Evolutionary conservation across 2,888 invertebrate genomes (phyloP).

Genomic region (Cactoblastis cactorum): DNA sequence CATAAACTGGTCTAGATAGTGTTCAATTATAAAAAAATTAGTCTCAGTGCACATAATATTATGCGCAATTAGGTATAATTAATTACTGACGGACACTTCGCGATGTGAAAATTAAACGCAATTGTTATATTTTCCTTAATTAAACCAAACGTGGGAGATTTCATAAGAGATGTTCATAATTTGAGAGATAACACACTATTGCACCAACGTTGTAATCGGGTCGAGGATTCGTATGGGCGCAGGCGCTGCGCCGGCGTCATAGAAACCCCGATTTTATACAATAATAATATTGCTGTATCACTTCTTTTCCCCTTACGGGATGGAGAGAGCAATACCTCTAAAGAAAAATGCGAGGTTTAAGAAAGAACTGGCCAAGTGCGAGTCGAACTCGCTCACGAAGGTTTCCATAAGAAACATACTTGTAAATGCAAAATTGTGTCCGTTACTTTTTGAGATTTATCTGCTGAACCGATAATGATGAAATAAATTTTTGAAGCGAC

Average conservation of each 20-base stretch:
- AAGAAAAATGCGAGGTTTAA: too few species aligned
- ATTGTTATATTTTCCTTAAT: constrained; percentile 30
- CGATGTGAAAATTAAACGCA: constrained; percentile 10
- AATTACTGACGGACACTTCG: constrained; percentile 4
- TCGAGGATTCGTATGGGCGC: constrained; percentile 15
- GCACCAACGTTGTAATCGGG: constrained; percentile 32
- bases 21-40: background rate
- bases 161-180: constrained; percentile 44
- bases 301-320: background rate
- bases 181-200: constrained; percentile 42
- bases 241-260: too few species aligned
- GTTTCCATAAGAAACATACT: too few species aligned
- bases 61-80: constrained; percentile 7
- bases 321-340: too few species aligned
- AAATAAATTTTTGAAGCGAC: too few species aligned
- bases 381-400: too few species aligned
- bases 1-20: background rate
- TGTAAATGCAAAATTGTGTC: too few species aligned
- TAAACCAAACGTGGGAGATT: constrained; percentile 31
- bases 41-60: constrained; percentile 3
- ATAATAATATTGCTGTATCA: too few species aligned
- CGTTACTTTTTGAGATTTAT: too few species aligned
- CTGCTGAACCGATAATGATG: too few species aligned
- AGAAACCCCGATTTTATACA: too few species aligned
- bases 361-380: too few species aligned